A percentile compares a stretch with the other conserved stretches of the same genome.
Conservation (phyloP, 2,797 vertebrate genomes). For the Anas georgica region DNA sequence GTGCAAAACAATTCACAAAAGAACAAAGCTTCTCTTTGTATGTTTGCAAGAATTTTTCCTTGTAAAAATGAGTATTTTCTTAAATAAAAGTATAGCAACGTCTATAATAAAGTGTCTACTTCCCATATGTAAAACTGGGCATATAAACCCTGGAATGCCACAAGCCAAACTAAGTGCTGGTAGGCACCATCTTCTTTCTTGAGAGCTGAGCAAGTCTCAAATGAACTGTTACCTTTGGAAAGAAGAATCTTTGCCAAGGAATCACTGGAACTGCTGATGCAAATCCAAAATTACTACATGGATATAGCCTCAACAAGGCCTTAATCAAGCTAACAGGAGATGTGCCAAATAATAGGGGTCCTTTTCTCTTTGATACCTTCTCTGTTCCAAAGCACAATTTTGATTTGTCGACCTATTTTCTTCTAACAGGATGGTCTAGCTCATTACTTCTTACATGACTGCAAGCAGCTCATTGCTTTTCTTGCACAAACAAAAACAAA, state of each 20-base stretch:
- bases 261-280: not conserved
- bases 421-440: conserved; percentile 6
- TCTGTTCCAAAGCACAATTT: not conserved
- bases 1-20: not conserved
- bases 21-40: not conserved
- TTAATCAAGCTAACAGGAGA: not conserved
- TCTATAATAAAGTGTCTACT: not conserved
- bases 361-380: not conserved
- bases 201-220: not conserved
- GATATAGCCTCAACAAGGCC: not conserved
- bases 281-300: not conserved
- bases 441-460: conserved; percentile 13
- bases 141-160: not conserved
- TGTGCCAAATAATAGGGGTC: not conserved
- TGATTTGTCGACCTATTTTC: conserved; percentile 10
- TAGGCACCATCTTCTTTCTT: not conserved
- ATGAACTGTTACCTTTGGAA: not conserved
- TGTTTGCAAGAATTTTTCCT: not conserved
- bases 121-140: not conserved
- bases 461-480: conserved; percentile 11
- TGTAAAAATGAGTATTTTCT: not conserved
- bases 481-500: not conserved
- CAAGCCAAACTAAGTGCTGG: not conserved
- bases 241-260: not conserved
- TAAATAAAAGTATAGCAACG: not conserved